Evolutionary conservation across 92 coral and sea anemone species (phyloP).

Genomic region (Muricea muricata): DNA sequence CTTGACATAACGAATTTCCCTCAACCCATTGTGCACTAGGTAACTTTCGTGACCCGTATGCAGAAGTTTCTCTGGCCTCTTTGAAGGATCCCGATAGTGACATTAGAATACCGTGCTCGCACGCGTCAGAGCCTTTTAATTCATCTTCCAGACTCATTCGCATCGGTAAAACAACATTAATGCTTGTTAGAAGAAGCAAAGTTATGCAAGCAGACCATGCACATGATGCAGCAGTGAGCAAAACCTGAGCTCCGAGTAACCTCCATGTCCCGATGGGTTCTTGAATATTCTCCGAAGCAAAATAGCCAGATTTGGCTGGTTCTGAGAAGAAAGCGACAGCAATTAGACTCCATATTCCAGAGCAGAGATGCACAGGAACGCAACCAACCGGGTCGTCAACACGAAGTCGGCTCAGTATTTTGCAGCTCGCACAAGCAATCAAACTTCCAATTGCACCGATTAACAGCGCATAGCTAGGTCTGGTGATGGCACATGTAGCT

Average conservation of each 20-base stretch:
- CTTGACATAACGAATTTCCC: background rate
- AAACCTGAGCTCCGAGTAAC: conserved; percentile 72
- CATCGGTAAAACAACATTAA: conserved; percentile 59
- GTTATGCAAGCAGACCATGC: conserved; percentile 74
- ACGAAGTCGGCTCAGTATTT: conserved; percentile 52
- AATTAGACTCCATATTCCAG: conserved; percentile 83
- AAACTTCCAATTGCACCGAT: conserved; percentile 67
- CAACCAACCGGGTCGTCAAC: conserved; percentile 79
- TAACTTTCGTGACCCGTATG: background rate
- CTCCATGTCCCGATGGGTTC: conserved; percentile 77
- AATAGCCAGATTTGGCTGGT: conserved; percentile 58
- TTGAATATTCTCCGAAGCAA: conserved; percentile 64
- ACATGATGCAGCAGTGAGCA: conserved; percentile 45
- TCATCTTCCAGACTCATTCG: conserved; percentile 81
- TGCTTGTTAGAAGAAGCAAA: conserved; percentile 44
- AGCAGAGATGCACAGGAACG: conserved; percentile 77
- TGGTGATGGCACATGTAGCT: conserved; percentile 65
- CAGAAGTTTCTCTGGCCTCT: background rate
- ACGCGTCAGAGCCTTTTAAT: conserved; percentile 81
- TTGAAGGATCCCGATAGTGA: background rate
- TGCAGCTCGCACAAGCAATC: conserved; percentile 56
- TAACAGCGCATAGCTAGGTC: conserved; percentile 58
- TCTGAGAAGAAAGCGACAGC: conserved; percentile 81
- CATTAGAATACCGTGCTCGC: conserved; percentile 78
- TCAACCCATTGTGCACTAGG: background rate